Evolutionary conservation across 53 echinoderm and acorn worm species (phyloP).

Genomic region (Luidia sarsii): DNA sequence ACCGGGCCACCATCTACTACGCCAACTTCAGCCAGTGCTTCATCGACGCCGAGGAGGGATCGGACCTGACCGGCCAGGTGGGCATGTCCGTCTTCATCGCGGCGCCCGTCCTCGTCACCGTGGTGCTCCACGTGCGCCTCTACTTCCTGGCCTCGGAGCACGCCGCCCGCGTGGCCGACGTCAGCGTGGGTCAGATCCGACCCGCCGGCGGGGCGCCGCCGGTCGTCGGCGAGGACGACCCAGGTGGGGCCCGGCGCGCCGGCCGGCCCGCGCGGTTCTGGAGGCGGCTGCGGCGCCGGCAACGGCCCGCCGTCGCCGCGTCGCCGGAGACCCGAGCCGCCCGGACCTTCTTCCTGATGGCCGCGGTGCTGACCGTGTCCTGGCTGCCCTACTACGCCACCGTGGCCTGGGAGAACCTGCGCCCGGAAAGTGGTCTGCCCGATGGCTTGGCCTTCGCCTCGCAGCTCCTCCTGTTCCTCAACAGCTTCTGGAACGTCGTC

Average conservation of each 20-base stretch:
- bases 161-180: constrained; percentile 2
- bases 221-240: too few species aligned
- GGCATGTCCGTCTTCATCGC: constrained; percentile 37
- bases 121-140: constrained; percentile 10
- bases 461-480: constrained; percentile 34
- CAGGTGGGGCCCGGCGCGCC: too few species aligned
- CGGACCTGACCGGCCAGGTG: constrained; percentile 13
- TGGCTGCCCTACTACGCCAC: constrained; percentile 46
- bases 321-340: constrained; percentile 21
- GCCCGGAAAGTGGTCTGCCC: constrained; percentile 1
- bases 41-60: constrained; percentile 16
- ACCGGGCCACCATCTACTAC: constrained; percentile 14
- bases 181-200: constrained; percentile 11
- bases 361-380: constrained; percentile 17
- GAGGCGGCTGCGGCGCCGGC: background rate
- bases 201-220: background rate
- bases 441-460: constrained; percentile 15
- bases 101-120: constrained; percentile 17
- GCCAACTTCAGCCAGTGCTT: constrained; percentile 36
- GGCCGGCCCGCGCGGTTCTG: background rate
- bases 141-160: constrained; percentile 16
- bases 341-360: constrained; percentile 43
- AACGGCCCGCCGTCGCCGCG: background rate
- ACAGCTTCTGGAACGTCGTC: constrained; percentile 51
- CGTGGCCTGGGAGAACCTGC: constrained; percentile 40